Conservation (phyloP, 2,888 invertebrate genomes). For the Julus scanicus region DNA sequence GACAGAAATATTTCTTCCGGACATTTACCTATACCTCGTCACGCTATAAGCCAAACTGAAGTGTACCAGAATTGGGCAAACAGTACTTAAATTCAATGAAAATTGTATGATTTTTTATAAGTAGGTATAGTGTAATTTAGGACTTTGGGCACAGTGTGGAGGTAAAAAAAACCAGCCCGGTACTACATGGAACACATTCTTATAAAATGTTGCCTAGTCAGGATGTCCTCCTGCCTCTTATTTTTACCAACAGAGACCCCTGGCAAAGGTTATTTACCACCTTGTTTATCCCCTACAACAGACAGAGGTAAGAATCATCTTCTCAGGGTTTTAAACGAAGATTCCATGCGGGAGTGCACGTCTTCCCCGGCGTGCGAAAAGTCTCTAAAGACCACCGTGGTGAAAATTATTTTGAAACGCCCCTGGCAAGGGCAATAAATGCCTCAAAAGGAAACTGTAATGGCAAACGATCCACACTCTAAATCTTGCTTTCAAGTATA, state of each 20-base stretch:
- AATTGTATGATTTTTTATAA: no score
- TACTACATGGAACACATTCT: no score
- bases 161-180: no score
- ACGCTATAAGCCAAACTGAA: no score
- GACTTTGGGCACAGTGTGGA: no score
- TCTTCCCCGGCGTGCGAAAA: not conserved
- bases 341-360: not conserved
- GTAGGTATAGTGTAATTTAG: no score
- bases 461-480: not conserved
- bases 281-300: not conserved
- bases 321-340: not conserved
- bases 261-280: not conserved
- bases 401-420: not conserved
- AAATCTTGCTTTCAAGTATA: not conserved
- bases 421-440: not conserved
- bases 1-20: no score
- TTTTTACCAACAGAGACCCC: not conserved
- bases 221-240: not conserved
- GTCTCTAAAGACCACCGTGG: not conserved
- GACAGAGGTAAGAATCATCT: not conserved
- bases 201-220: not conserved
- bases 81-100: no score
- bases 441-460: not conserved
- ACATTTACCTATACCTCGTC: no score
- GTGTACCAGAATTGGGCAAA: no score